Percentiles rank a stretch among this genome's conserved stretches.
Conservation (phyloP, 23 tunicate genomes). For the Ciona savignyi region DNA sequence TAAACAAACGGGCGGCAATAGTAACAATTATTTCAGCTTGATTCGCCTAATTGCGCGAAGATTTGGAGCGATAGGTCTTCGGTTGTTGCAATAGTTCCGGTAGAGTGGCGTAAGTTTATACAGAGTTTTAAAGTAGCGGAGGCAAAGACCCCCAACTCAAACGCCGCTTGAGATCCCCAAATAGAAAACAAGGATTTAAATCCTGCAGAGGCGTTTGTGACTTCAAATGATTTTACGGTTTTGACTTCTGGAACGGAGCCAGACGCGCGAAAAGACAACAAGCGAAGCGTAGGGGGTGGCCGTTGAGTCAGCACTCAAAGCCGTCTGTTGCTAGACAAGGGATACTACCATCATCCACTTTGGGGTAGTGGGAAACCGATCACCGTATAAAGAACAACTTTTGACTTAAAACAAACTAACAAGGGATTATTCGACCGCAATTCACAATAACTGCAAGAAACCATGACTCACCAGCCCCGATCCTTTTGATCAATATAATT, state of each 20-base stretch:
- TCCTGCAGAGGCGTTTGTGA: background rate
- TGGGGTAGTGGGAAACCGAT: background rate
- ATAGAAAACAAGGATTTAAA: background rate
- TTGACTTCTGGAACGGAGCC: background rate
- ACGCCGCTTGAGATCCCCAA: background rate
- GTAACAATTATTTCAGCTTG: background rate
- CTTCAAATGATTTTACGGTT: conserved; percentile 1
- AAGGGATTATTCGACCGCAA: too few species aligned
- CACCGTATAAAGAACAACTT: too few species aligned
- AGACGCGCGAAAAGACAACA: background rate
- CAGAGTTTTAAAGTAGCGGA: background rate
- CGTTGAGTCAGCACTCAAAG: background rate
- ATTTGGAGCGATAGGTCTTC: background rate
- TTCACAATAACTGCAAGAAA: too few species aligned
- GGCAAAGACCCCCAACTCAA: background rate
- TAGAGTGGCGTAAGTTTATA: background rate
- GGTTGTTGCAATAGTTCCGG: conserved; percentile 1
- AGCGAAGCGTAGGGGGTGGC: background rate
- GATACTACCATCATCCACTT: background rate
- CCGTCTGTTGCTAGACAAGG: background rate
- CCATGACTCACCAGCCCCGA: too few species aligned
- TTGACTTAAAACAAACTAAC: too few species aligned
- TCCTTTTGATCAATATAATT: too few species aligned
- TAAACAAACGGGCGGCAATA: background rate
- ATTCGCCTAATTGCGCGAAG: background rate